Evolutionary conservation across 2,113 vertebrate genomes (phyloP).

Genomic region (Polypterus bichir): DNA sequence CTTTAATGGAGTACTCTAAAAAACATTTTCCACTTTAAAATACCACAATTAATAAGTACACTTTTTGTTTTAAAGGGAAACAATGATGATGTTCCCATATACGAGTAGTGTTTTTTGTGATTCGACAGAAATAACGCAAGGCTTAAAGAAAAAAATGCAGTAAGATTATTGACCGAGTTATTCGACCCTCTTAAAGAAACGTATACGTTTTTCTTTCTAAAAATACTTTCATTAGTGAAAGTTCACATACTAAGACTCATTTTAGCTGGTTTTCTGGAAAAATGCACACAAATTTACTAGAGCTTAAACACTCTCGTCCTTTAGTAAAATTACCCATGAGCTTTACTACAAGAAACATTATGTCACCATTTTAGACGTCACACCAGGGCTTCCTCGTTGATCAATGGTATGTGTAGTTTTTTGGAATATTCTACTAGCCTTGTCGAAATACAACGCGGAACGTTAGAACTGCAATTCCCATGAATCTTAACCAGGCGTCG

Average conservation of each 20-base stretch:
- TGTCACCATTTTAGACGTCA: conserved; percentile 14
- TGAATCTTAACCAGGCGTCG: background rate
- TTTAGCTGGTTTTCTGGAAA: too few relatives aligned
- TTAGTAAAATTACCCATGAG: background rate
- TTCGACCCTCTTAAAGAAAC: background rate
- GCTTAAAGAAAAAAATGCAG: too few relatives aligned
- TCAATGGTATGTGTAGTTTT: conserved; percentile 25
- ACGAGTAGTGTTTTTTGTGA: too few relatives aligned
- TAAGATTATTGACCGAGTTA: background rate
- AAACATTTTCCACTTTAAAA: too few relatives aligned
- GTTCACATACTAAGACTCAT: too few relatives aligned
- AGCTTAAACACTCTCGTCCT: background rate
- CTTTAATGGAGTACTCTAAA: too few relatives aligned
- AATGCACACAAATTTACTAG: too few relatives aligned
- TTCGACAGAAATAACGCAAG: too few relatives aligned
- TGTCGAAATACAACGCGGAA: background rate
- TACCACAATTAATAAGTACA: too few relatives aligned
- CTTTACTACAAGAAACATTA: conserved; percentile 2
- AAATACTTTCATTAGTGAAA: background rate
- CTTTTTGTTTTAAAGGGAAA: too few relatives aligned
- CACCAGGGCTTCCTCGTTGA: conserved; percentile 1
- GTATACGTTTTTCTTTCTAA: background rate
- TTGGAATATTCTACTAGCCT: background rate
- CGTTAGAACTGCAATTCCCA: background rate
- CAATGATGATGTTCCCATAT: too few relatives aligned